Percentiles rank a stretch among this genome's conserved stretches.
These are phyloP conservation scores for Syngnathus typhle DNA, from an alignment of 2,113 vertebrate genomes.

Conservation along the genomic window DNA sequence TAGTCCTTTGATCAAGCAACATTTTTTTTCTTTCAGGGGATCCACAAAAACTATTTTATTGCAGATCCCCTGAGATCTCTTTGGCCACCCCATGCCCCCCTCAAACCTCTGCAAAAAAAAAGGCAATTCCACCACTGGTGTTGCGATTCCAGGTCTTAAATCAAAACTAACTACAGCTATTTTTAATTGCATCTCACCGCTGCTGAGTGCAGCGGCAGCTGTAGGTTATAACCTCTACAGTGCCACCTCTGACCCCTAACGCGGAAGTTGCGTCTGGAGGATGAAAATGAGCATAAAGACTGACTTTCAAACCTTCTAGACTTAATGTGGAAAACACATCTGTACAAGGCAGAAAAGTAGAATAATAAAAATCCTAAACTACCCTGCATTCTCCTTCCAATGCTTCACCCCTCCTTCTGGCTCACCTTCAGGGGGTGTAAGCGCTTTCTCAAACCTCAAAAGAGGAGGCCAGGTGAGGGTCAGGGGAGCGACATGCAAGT, in stretches of 20 bases:
- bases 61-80: too few relatives aligned
- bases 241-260: constrained; percentile 47
- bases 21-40: too few relatives aligned
- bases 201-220: constrained; percentile 39
- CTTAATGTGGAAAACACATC: background rate
- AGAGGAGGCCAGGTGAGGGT: constrained; percentile 53
- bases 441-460: constrained; percentile 36
- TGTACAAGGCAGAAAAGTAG: background rate
- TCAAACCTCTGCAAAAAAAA: too few relatives aligned
- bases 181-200: background rate
- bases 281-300: constrained; percentile 4
- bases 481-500: constrained; percentile 39
- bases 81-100: too few relatives aligned
- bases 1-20: too few relatives aligned
- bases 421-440: background rate
- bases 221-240: constrained; percentile 48
- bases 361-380: constrained; percentile 2
- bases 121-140: background rate
- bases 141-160: constrained; percentile 1
- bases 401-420: constrained; percentile 13
- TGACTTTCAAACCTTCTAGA: background rate
- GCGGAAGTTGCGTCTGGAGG: constrained; percentile 8
- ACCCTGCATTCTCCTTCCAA: background rate
- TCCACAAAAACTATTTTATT: too few relatives aligned
- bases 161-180: constrained; percentile 7